These are phyloP conservation scores for Latrodectus elegans DNA, from an alignment of 2,888 invertebrate species.

Conservation along the genomic window DNA sequence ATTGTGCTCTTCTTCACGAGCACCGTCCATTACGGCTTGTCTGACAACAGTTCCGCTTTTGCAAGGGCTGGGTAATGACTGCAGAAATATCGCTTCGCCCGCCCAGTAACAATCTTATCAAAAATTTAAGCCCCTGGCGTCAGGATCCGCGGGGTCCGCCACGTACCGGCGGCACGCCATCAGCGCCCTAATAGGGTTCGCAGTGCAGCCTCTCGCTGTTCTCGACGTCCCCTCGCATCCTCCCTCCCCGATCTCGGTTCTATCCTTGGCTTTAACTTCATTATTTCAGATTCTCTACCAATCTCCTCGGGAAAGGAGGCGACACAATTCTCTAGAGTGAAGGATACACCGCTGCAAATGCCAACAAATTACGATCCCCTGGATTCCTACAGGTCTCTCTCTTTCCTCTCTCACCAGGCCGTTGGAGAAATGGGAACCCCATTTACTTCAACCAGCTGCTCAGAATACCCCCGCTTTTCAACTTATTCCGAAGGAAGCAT, in stretches of 20 bases:
- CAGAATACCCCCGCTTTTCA: conserved; percentile 5
- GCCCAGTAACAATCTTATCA: conserved; percentile 70
- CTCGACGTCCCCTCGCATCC: conserved; percentile 28
- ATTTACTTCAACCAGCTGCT: conserved; percentile 56
- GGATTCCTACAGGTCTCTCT: conserved; percentile 61
- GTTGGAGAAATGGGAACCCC: conserved; percentile 52
- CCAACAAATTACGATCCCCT: conserved; percentile 66
- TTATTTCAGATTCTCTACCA: conserved; percentile 68
- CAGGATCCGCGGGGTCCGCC: conserved; percentile 49
- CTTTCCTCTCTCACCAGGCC: conserved; percentile 6
- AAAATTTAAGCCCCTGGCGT: conserved; percentile 68
- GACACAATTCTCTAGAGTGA: conserved; percentile 68
- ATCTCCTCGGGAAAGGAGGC: conserved; percentile 65
- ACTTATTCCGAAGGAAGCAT: no score
- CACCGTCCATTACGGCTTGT: conserved; percentile 68
- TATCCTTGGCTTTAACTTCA: conserved; percentile 68
- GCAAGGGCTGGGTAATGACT: conserved; percentile 67
- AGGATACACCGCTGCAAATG: conserved; percentile 66
- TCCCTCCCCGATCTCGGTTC: conserved; percentile 53
- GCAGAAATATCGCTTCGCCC: conserved; percentile 70
- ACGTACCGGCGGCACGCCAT: conserved; percentile 68
- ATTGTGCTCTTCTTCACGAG: conserved; percentile 65
- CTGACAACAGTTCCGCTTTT: conserved; percentile 68
- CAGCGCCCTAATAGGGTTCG: conserved; percentile 69
- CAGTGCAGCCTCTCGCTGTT: conserved; percentile 37